Base-by-base conservation (phyloP, 1,140 invertebrate genomes). In the Pachypeltis micranthus region DNA sequence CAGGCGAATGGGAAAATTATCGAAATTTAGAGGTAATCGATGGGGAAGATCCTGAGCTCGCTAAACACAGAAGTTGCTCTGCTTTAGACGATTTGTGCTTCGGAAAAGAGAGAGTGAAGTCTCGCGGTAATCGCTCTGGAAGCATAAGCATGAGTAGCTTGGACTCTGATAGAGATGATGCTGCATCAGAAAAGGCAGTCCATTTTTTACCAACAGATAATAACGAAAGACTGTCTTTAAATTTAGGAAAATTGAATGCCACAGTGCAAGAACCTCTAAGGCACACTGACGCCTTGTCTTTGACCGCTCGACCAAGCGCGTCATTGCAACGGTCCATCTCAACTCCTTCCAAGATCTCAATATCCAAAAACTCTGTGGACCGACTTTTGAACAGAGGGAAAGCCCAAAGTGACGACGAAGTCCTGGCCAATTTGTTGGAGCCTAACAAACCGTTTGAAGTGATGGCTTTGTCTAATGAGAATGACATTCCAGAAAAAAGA, bases 401-500 rank as follows among this genome's bases (percentile, higher is more conserved):
- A 51, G 47, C 47, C 7, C 47, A 51, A 21, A 51, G 47, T 21
- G 47, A 51, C 47, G 47, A 51, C 47, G 47, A 51, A 51, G 47
- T 51, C 21, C 19, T 51, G 10, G 47, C 47, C 7, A 51, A 51
- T 21, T 21, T 51, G 12, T 21, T 51, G 10, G 47, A 51, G 23
- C 47, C 47, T 10, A 21, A 21, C 19, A 51, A 51, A 51, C 47
- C 47, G 12, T 51, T 16, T 21, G 47, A 51, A 51, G 47, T 51
- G 7, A 14, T 51, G 47, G 21, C 19, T 14, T 21, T 51, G 10
- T 14, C 10, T 21, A 39, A 7, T 10, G 47, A 51, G 19, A 21
- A 10, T 21, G 47, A 51, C 19, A 7, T 51, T 4, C 47, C 85
- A 86, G 87, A 88, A 69, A 93, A 93, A 73, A 77, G 88, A 71